Base-by-base conservation (phyloP, 2,888 invertebrate species). In the Cheilosia variabilis region DNA sequence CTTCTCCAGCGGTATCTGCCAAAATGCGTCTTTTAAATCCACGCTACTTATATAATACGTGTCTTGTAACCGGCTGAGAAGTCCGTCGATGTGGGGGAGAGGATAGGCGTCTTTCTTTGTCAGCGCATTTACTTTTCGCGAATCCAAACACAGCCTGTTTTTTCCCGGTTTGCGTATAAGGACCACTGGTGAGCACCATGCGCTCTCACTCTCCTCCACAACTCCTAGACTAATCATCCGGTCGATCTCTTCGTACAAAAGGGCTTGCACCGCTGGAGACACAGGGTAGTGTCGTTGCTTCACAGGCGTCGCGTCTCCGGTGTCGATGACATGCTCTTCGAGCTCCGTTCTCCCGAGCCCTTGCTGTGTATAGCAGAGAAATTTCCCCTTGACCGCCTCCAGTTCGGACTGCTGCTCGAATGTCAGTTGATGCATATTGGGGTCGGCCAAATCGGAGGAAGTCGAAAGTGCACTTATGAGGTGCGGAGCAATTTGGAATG, bases 211-310 rank as follows among this genome's bases (percentile, higher is more conserved):
- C 17, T 86, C 87, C 17, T 55, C n/a, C 4, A 55, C 31, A 31
- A 55, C 34, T 6, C 55, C 89, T 4, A 88, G 62, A 2, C 57
- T 63, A 6, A 91, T 34, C 90, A 91, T 91, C 2, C 87, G 68
- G n/a, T 90, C 89, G 0, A 90, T 82, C 71, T 90, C 90, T 4
- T 65, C 81, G 31, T 87, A 83, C 6, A 87, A 17, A 13, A 82
- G 43, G n/a, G 66, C 57, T 47, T 88, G 87, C 9, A 87, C 60
- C 0, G 73, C 80, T 4, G 86, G 87, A 55, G 87, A 88, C 2
- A 87, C 50, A 1, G 87, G 86, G 43, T 86, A 88, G 43, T 88
- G 81, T 2, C 87, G 66, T 31, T 87, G 79, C 53, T 87, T 88
- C 15, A 83, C 55, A 0, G 87, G 86, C 2, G 34, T 41, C 1